Percentiles rank a stretch among this genome's conserved stretches.
These are phyloP conservation scores for Natrix natrix DNA, from an alignment of 2,797 vertebrate species.

Conservation along the genomic window DNA sequence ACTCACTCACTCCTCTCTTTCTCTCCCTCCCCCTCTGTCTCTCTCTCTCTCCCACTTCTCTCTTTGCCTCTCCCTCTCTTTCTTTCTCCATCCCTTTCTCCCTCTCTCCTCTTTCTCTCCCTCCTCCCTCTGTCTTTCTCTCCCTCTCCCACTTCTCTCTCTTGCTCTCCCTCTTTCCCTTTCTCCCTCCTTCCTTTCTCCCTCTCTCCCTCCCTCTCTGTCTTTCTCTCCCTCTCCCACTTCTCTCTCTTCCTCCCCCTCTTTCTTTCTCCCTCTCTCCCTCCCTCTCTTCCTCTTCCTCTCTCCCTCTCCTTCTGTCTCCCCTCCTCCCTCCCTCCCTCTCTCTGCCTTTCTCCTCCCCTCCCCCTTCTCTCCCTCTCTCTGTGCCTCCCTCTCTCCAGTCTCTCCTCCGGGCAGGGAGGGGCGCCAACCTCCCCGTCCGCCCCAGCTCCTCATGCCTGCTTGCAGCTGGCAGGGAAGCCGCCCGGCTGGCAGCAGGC, in stretches of 20 bases:
- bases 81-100: too few species aligned
- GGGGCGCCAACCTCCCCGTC: neutral
- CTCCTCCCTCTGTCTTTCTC: too few species aligned
- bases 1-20: rapidly evolving
- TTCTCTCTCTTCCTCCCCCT: too few species aligned
- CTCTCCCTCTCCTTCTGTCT: rapidly evolving
- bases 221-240: too few species aligned
- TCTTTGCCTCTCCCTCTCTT: rapidly evolving
- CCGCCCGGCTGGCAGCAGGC: neutral
- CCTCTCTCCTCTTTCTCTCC: rapidly evolving
- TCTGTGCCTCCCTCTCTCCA: neutral
- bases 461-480: slow-evolving; percentile 27
- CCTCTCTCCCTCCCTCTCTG: neutral
- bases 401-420: neutral
- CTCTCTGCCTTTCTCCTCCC: rapidly evolving
- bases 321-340: too few species aligned
- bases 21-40: neutral
- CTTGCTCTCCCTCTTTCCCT: rapidly evolving
- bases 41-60: neutral
- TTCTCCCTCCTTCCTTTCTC: rapidly evolving
- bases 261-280: too few species aligned
- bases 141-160: too few species aligned
- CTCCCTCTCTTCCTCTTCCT: rapidly evolving
- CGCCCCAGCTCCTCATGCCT: neutral
- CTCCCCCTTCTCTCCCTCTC: neutral